Percentiles rank a stretch among this genome's conserved stretches.
phyloP scores from a whole-genome alignment of 2,888 invertebrate genomes.

The Folsomia candida region DNA sequence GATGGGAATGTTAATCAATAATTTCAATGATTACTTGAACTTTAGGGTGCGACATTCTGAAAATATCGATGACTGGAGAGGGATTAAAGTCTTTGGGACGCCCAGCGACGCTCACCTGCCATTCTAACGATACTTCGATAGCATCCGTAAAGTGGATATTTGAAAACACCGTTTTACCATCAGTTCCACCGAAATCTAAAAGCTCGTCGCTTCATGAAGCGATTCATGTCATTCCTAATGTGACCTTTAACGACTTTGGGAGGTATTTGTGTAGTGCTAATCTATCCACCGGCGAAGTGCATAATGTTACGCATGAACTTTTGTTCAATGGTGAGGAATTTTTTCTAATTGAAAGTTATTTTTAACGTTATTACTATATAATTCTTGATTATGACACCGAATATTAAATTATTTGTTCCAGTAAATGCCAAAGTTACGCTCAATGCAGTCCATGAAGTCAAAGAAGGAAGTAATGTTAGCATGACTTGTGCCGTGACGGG shows the following conservation, averaged over 20 bases:
- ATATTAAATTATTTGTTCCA: too few species aligned
- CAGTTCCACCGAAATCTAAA: constrained; percentile 40
- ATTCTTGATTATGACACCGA: too few species aligned
- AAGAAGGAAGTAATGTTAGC: constrained; percentile 30
- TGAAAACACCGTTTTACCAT: background rate
- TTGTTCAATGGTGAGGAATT: constrained; percentile 35
- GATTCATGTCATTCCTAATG: constrained; percentile 60
- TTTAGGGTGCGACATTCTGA: background rate
- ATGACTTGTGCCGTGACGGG: constrained; percentile 46
- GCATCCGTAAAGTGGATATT: background rate
- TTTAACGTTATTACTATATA: background rate
- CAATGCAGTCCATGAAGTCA: constrained; percentile 10
- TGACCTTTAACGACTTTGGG: constrained; percentile 71
- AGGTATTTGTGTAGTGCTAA: constrained; percentile 62
- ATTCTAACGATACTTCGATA: constrained; percentile 13
- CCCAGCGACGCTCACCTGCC: constrained; percentile 17
- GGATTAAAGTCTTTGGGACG: constrained; percentile 24
- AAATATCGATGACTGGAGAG: constrained; percentile 13
- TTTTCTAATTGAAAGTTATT: background rate
- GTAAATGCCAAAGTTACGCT: constrained; percentile 27
- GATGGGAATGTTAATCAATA: background rate
- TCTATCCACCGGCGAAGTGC: constrained; percentile 24
- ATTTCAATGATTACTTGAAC: background rate
- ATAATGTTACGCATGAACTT: constrained; percentile 30
- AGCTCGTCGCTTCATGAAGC: constrained; percentile 64